These are phyloP conservation scores for Amphibalanus amphitrite DNA, from an alignment of 1,140 invertebrate species.

Conservation along the genomic window DNA sequence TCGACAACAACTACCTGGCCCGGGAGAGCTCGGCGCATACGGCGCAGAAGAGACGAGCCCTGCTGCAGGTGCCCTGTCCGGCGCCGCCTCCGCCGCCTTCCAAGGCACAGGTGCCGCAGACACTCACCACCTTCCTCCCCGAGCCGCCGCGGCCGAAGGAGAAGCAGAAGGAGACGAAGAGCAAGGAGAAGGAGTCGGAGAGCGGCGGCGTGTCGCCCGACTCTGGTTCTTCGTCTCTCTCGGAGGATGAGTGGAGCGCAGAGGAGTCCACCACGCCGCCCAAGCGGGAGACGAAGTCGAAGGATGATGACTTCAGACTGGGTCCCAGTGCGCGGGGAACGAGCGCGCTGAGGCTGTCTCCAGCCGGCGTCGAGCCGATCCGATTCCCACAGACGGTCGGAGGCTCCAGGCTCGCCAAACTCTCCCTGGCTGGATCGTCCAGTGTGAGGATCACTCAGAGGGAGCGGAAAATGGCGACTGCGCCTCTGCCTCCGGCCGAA, in stretches of 20 bases:
- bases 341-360: no score
- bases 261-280: not conserved
- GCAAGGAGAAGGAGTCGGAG: not conserved
- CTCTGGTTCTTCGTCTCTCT: not conserved
- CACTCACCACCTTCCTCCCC: not conserved
- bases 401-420: not conserved
- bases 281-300: not conserved
- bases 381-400: no score
- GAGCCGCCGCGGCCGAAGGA: not conserved
- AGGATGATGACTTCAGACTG: not conserved
- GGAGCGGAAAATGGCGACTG: not conserved
- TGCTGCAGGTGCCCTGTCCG: not conserved
- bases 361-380: not conserved
- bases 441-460: not conserved
- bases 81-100: no score
- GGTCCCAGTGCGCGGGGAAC: no score
- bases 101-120: no score
- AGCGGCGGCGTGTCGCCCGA: not conserved
- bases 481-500: no score
- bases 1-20: not conserved
- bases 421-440: not conserved
- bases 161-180: not conserved
- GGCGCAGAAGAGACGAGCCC: not conserved
- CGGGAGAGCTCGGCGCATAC: not conserved
- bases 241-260: not conserved